Evolutionary conservation across 2,797 vertebrate genomes (phyloP).

Genomic region (Pterois miles): DNA sequence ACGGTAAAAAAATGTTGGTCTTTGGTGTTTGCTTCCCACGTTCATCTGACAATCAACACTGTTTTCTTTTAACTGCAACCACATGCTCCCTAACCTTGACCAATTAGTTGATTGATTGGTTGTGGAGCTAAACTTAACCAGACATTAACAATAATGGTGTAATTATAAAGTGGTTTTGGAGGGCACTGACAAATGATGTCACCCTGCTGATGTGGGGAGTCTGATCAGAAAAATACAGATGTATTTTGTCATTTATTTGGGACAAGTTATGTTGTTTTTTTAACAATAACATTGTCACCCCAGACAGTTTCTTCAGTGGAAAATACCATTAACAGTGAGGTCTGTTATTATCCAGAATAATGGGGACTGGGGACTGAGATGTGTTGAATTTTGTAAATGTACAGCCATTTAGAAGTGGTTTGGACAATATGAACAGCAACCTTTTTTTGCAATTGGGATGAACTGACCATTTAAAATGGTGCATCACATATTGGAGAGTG

Average conservation of each 20-base stretch:
- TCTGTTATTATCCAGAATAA: neutral
- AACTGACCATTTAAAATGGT: neutral
- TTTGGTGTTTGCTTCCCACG: neutral
- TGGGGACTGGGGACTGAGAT: neutral
- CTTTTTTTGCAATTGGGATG: neutral
- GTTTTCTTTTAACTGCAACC: neutral
- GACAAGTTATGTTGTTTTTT: neutral
- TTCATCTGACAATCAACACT: neutral
- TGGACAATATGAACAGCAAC: neutral
- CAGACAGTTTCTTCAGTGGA: neutral
- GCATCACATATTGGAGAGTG: conserved; percentile 12
- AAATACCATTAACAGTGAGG: neutral
- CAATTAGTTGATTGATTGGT: neutral
- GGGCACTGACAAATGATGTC: neutral
- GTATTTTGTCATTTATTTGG: neutral
- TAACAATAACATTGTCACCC: neutral
- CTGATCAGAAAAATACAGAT: neutral
- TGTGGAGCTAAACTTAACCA: neutral
- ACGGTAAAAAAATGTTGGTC: neutral
- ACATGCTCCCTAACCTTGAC: neutral
- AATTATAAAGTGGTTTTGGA: neutral
- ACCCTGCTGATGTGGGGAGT: neutral
- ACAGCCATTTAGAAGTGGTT: neutral
- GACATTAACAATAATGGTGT: neutral
- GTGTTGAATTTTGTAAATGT: neutral